Evolutionary conservation across 2,797 vertebrate genomes (phyloP), one percentile per base, ranked within the genome.

Genomic region (Helicolenus hilgendorfi): DNA sequence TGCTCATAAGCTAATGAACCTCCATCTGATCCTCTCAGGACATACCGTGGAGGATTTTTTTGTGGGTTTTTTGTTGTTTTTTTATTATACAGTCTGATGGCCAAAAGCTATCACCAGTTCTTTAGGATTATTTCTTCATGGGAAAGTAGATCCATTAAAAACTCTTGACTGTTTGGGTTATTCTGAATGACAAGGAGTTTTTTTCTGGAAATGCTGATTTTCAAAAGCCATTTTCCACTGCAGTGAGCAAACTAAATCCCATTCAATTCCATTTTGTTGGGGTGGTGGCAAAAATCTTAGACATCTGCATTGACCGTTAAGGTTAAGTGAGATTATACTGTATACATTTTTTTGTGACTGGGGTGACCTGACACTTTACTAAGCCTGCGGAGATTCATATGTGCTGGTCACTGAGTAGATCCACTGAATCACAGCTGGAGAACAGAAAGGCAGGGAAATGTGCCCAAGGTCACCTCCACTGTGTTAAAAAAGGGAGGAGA

Each of bases 391-490:
- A 35, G 5, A 20, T 77, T 79, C 3, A 58, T 64, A 64, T 70
- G 33, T 62, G 22, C 38, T 56, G n/a, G 33, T 69, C n/a, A 38
- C 38, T 62, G 36, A 65, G 75, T 36, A 35, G 45, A 75, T 68
- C 20, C 0, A 27, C 10, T 36, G 13, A 24, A 41, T 7, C 33
- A 77, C 33, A 74, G 20, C 22, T 65, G 24, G 68, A 74, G 18
- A 58, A 71, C 27, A 77, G 49, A 77, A 36, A 77, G 22, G 35
- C 38, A 58, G 36, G 11, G 27, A 74, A 58, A 49, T 24, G 18
- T 33, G 24, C 67, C 36, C 29, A 85, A 74, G 53, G 72, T 83
- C 79, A 79, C 56, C 55, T 36, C 29, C 38, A 49, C 45, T 36
- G 53, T 70, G 29, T 41, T 35, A 20, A 69, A 33, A 33, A 8